Percentiles rank a stretch among this genome's conserved stretches.
These are phyloP conservation scores for Galagoides demidoff DNA, from an alignment of 2,797 vertebrate genomes.

Conservation along the genomic window DNA sequence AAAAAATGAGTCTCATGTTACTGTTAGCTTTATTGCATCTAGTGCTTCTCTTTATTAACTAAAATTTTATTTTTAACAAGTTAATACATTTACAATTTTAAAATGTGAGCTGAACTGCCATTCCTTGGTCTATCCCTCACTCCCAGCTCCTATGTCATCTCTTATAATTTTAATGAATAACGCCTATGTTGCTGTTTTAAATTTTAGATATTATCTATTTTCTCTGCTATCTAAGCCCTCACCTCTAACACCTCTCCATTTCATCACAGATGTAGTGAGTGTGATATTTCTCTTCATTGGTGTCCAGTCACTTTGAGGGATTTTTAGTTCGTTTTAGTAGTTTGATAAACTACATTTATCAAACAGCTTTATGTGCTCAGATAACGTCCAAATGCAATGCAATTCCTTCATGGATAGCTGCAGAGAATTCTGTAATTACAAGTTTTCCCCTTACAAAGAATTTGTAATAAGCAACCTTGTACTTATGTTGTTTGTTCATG, in stretches of 20 bases:
- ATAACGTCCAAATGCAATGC: background rate
- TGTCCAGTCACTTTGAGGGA: background rate
- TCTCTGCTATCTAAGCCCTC: background rate
- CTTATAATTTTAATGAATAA: background rate
- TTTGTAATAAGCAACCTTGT: background rate
- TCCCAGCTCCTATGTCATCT: background rate
- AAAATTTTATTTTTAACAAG: background rate
- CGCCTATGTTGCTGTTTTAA: background rate
- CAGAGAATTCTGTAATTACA: background rate
- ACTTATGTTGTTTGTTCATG: background rate
- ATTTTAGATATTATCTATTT: background rate
- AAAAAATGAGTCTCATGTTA: background rate
- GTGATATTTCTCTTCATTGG: background rate
- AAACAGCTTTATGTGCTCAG: background rate
- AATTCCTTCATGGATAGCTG: background rate
- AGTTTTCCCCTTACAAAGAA: background rate
- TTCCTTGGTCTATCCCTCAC: background rate
- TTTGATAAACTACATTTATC: background rate
- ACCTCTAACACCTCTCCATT: background rate
- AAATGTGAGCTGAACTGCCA: background rate
- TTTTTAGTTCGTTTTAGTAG: background rate
- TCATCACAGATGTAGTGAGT: background rate
- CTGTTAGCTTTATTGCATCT: background rate
- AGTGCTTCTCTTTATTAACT: background rate
- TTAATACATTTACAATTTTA: background rate